Evolutionary conservation across 1,140 invertebrate species (phyloP).

Genomic region (Trinorchestia longiramus): DNA sequence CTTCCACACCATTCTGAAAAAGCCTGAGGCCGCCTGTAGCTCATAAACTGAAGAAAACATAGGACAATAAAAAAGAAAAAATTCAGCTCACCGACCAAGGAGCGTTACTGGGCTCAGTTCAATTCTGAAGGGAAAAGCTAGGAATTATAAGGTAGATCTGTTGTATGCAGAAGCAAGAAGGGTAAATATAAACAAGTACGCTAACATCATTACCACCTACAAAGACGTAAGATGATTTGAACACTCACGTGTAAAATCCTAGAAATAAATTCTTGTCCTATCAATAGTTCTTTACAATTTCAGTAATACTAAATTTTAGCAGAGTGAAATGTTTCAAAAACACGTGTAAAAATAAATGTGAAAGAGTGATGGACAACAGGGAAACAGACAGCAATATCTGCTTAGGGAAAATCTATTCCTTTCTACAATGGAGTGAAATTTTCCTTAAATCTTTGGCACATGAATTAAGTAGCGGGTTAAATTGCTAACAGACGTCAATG

Average conservation of each 20-base stretch:
- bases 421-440: background rate
- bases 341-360: background rate
- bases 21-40: too few species aligned
- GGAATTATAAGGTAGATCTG: background rate
- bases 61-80: too few species aligned
- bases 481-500: background rate
- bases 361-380: background rate
- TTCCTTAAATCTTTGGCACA: background rate
- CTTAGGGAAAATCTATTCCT: background rate
- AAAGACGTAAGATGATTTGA: background rate
- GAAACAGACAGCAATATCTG: background rate
- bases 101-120: too few species aligned
- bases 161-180: background rate
- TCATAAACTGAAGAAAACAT: too few species aligned
- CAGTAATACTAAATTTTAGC: too few species aligned
- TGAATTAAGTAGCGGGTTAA: background rate
- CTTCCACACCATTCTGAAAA: too few species aligned
- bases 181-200: background rate
- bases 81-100: too few species aligned
- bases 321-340: too few species aligned
- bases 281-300: too few species aligned
- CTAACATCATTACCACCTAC: background rate
- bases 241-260: background rate
- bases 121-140: background rate
- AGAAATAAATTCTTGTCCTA: too few species aligned